A percentile compares a stretch with the other conserved stretches of the same genome.
These are phyloP conservation scores for Parnassius apollo DNA, from an alignment of 2,888 invertebrate genomes.

Conservation along the genomic window DNA sequence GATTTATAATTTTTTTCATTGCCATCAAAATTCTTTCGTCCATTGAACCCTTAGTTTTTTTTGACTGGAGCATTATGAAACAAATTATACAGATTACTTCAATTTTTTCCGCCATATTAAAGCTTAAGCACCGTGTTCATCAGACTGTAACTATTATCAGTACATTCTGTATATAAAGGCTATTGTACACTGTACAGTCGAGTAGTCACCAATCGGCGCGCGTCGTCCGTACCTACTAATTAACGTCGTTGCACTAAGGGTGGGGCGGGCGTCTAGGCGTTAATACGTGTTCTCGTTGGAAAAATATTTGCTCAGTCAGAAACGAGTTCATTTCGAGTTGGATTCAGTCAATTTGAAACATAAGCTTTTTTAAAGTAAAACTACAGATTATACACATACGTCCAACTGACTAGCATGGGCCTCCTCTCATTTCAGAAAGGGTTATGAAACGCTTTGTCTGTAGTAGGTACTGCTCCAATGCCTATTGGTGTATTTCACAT, in stretches of 20 bases:
- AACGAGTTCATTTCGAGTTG: slow-evolving; percentile 21
- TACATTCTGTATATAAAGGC: slow-evolving; percentile 28
- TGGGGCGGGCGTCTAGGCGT: slow-evolving; percentile 47
- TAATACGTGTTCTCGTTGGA: slow-evolving; percentile 50
- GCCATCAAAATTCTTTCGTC: background rate
- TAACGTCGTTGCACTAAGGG: slow-evolving; percentile 50
- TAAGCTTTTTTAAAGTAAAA: no score
- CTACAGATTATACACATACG: no score
- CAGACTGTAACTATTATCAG: slow-evolving; percentile 23
- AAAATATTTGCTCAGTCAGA: background rate
- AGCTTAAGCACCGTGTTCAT: slow-evolving; percentile 17
- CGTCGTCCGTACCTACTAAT: slow-evolving; percentile 57
- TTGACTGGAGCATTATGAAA: no score
- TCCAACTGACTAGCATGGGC: no score
- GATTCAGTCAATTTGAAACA: no score
- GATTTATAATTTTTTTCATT: no score
- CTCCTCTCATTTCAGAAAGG: no score
- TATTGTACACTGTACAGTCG: slow-evolving; percentile 39
- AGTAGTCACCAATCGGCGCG: slow-evolving; percentile 67
- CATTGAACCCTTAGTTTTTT: slow-evolving; percentile 3
- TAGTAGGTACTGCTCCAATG: no score
- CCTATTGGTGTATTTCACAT: no score
- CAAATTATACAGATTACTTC: no score
- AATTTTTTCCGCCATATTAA: background rate
- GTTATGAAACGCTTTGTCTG: no score